Conservation (phyloP, 2,113 vertebrate species). For the Antechinus flavipes region DNA sequence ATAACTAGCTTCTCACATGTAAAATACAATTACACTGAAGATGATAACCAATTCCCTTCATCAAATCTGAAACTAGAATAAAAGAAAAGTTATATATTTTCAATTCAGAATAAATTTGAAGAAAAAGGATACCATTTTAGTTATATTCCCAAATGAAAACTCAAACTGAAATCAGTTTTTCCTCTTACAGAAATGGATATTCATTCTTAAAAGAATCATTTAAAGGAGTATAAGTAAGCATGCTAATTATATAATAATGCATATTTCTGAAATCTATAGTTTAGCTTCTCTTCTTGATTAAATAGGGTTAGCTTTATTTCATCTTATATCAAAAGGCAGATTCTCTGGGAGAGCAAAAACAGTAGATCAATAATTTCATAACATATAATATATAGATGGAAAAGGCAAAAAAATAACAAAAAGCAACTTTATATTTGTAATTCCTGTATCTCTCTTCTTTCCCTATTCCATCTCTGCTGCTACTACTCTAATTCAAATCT, state of each 20-base stretch:
- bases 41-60: neutral
- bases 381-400: neutral
- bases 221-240: neutral
- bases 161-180: neutral
- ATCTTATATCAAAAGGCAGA: neutral
- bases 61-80: neutral
- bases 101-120: neutral
- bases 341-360: neutral
- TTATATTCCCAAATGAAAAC: neutral
- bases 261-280: neutral
- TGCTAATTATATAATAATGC: neutral
- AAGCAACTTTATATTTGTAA: neutral
- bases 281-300: neutral
- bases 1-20: fast-evolving
- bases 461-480: neutral
- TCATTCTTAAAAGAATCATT: neutral
- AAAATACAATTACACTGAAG: fast-evolving
- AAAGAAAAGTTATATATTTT: neutral
- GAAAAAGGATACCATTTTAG: neutral
- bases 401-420: constrained; percentile 23
- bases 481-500: neutral
- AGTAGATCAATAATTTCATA: neutral
- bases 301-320: neutral
- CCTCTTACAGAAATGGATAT: neutral
- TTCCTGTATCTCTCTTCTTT: neutral